Percentiles rank a stretch among this genome's conserved stretches.
phyloP scores from a whole-genome alignment of 1,140 invertebrate species.

The Nasonia vitripennis region DNA sequence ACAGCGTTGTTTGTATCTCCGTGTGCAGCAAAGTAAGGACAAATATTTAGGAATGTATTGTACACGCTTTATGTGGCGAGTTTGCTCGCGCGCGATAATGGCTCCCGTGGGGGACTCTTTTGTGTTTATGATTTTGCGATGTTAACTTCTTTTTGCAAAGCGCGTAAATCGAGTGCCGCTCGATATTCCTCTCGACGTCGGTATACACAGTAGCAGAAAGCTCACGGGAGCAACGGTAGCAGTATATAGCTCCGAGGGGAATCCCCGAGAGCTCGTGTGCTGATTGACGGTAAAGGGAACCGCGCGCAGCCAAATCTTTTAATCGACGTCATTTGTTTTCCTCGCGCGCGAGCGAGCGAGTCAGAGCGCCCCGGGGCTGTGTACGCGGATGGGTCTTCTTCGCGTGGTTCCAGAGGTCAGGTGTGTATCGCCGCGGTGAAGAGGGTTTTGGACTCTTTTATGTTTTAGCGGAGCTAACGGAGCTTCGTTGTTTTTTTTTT shows the following conservation, averaged over 20 bases:
- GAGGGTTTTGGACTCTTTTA: too few relatives aligned
- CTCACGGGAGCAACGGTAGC: background rate
- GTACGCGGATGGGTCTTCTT: background rate
- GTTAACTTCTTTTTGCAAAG: too few relatives aligned
- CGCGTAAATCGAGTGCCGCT: background rate
- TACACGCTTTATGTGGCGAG: too few relatives aligned
- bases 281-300: constrained; percentile 34
- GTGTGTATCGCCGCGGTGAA: too few relatives aligned
- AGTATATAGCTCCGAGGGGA: background rate
- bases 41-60: constrained; percentile 61
- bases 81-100: too few relatives aligned
- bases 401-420: too few relatives aligned
- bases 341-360: background rate
- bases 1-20: too few relatives aligned
- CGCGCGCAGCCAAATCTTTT: constrained; percentile 24
- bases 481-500: too few relatives aligned
- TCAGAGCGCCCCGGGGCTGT: background rate
- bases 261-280: background rate
- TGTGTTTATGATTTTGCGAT: too few relatives aligned
- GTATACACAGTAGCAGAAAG: background rate
- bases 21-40: constrained; percentile 58
- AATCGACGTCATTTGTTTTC: constrained; percentile 33
- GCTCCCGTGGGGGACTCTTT: too few relatives aligned
- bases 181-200: background rate
- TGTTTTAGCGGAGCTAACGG: too few relatives aligned